Conservation (phyloP, 2,797 vertebrate genomes). For the Pteropus rufus region DNA sequence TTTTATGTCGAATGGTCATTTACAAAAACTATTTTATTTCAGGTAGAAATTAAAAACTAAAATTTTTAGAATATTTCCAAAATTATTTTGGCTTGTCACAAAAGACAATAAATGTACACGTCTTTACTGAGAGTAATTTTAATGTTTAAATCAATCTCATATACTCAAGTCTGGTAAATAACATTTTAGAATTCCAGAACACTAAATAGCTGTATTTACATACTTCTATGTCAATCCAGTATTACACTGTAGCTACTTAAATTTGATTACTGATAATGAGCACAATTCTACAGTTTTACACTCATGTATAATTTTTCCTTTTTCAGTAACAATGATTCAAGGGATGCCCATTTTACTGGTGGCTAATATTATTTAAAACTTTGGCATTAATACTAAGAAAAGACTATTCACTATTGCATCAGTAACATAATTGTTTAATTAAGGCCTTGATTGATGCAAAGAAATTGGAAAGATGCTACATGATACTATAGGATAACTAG, state of each 20-base stretch:
- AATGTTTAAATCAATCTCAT: neutral
- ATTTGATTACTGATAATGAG: neutral
- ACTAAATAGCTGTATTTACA: neutral
- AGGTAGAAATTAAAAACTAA: neutral
- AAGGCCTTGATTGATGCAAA: neutral
- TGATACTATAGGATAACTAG: neutral
- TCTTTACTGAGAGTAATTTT: neutral
- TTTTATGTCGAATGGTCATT: neutral
- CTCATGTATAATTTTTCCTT: neutral
- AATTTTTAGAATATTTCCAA: neutral
- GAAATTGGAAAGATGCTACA: neutral
- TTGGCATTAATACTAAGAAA: neutral
- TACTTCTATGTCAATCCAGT: neutral
- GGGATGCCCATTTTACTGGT: neutral
- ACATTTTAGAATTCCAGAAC: neutral
- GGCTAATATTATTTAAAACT: neutral
- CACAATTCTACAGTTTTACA: neutral
- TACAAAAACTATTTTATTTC: neutral
- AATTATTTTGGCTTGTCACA: neutral
- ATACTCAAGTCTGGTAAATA: neutral
- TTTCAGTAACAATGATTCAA: neutral
- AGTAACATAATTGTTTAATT: neutral
- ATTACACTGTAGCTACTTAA: neutral
- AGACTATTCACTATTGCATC: neutral
- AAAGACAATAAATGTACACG: neutral